Conservation (phyloP, 2,888 invertebrate species). For the Brachyptera risi region DNA sequence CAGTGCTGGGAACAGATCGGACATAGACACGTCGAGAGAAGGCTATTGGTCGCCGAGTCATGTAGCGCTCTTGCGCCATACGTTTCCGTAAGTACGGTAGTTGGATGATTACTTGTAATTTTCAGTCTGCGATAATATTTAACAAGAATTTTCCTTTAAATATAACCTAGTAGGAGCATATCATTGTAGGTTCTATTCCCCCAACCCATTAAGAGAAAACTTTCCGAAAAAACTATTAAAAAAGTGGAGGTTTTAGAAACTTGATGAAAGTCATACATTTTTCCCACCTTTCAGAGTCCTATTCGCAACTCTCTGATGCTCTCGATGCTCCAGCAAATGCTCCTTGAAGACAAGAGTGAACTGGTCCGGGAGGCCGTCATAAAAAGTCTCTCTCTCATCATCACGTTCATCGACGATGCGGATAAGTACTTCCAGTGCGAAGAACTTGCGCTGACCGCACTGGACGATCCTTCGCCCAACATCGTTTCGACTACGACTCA, state of each 20-base stretch:
- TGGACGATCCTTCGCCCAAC: slow-evolving; percentile 53
- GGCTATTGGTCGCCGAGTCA: slow-evolving; percentile 63
- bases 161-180: no score
- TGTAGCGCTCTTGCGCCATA: slow-evolving; percentile 62
- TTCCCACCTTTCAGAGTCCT: slow-evolving; percentile 45
- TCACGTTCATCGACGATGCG: slow-evolving; percentile 58
- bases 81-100: slow-evolving; percentile 58
- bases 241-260: no score
- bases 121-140: no score
- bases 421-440: slow-evolving; percentile 59
- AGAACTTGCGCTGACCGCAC: slow-evolving; percentile 54
- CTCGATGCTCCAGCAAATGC: slow-evolving; percentile 68
- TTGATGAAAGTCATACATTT: background rate
- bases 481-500: slow-evolving; percentile 53
- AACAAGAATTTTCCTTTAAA: no score
- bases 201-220: no score
- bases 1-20: slow-evolving; percentile 70
- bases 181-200: no score
- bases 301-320: slow-evolving; percentile 63
- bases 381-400: slow-evolving; percentile 56
- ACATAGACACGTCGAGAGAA: slow-evolving; percentile 61
- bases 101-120: no score
- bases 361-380: slow-evolving; percentile 58
- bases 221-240: no score
- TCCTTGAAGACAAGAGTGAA: slow-evolving; percentile 61